Conservation (phyloP, 2,113 vertebrate genomes). For the Nyctibius bracteatus region DNA sequence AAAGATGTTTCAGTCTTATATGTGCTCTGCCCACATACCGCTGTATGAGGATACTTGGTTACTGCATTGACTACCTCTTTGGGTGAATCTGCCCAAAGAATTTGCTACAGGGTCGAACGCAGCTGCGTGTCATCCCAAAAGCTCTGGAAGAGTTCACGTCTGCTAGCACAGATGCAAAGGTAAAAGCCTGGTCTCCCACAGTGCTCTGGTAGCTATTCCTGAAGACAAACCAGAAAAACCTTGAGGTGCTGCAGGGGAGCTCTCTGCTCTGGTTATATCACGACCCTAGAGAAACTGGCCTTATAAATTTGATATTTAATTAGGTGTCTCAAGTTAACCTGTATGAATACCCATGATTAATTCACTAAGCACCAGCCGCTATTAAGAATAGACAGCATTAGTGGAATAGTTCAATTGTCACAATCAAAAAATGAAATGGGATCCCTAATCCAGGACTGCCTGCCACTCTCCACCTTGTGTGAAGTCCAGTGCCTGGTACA, state of each 20-base stretch:
- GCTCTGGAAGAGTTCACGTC: neutral
- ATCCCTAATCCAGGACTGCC: neutral
- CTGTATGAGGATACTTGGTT: neutral
- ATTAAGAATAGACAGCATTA: neutral
- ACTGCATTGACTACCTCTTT: neutral
- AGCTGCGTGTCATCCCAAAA: neutral
- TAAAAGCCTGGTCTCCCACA: neutral
- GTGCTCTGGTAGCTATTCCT: neutral
- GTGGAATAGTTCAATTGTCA: neutral
- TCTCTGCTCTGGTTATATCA: neutral
- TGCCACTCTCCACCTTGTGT: neutral
- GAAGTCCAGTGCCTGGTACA: neutral
- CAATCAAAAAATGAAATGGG: neutral
- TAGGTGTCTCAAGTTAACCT: neutral
- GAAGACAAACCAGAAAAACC: neutral
- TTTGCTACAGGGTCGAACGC: fast-evolving
- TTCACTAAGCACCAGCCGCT: neutral
- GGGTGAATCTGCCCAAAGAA: neutral
- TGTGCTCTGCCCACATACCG: neutral
- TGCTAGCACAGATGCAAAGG: neutral
- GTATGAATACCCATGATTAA: neutral
- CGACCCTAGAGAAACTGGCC: neutral
- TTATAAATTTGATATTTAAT: neutral
- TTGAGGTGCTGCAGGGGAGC: neutral
- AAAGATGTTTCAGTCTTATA: neutral